Evolutionary conservation across 2,797 vertebrate species (phyloP).

Genomic region (Toxotes lorentzi): DNA sequence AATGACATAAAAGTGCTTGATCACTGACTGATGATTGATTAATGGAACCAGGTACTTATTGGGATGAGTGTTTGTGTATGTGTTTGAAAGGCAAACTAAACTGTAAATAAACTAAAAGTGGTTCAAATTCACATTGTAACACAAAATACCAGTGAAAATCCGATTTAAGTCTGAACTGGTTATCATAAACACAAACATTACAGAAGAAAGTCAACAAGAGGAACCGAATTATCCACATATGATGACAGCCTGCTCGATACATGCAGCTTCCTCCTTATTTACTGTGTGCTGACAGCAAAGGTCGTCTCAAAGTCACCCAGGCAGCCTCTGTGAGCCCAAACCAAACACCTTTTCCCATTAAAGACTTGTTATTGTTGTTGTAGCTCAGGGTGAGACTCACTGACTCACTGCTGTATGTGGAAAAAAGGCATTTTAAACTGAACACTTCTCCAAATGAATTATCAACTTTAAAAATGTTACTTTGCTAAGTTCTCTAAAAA

Average conservation of each 20-base stretch:
- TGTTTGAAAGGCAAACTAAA: not conserved
- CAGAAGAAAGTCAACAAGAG: constrained; percentile 8
- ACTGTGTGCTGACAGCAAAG: constrained; percentile 70
- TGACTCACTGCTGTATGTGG: not conserved
- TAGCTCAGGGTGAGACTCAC: constrained; percentile 9
- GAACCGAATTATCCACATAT: constrained; percentile 29
- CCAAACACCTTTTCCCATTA: constrained; percentile 37
- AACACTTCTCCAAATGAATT: not conserved
- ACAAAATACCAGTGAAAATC: not conserved
- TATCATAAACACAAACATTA: not conserved
- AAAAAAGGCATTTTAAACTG: not conserved
- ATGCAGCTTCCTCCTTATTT: constrained; percentile 59
- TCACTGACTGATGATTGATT: not conserved
- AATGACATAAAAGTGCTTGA: not conserved
- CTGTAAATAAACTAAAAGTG: not conserved
- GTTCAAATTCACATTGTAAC: not conserved
- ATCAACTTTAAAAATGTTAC: not conserved
- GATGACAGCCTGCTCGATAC: constrained; percentile 45
- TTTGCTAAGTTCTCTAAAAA: not conserved
- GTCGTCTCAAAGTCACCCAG: constrained; percentile 47
- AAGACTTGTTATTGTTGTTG: constrained; percentile 34
- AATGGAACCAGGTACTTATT: not conserved
- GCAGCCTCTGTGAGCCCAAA: constrained; percentile 25
- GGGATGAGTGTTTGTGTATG: not conserved
- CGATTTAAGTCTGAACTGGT: not conserved